Conservation (phyloP, 2,113 vertebrate genomes). For the Lasiurus borealis region DNA sequence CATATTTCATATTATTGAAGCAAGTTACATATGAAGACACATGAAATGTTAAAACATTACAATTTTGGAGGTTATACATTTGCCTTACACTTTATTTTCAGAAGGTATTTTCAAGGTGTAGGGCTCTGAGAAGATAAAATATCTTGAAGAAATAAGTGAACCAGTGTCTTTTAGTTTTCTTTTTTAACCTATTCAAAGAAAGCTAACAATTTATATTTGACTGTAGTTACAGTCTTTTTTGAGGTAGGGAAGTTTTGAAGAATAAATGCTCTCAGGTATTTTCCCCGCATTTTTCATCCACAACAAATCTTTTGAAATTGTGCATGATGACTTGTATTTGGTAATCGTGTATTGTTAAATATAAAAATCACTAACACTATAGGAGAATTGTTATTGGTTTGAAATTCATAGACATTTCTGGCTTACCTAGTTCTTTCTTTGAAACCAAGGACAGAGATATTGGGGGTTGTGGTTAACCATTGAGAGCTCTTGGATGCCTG, state of each 20-base stretch:
- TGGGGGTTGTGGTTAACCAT: not conserved
- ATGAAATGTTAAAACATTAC: conserved; percentile 45
- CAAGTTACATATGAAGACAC: conserved; percentile 1
- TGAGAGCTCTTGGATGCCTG: not conserved
- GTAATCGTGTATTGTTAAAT: conserved; percentile 24
- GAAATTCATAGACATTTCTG: conserved; percentile 18
- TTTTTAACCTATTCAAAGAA: conserved; percentile 32
- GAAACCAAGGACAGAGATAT: not conserved
- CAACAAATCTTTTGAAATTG: not conserved
- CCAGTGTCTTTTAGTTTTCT: not conserved
- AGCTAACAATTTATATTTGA: conserved; percentile 48
- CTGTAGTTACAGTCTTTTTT: conserved; percentile 45
- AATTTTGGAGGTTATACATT: conserved; percentile 25
- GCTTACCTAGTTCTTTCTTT: conserved; percentile 14
- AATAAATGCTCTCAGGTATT: conserved; percentile 28
- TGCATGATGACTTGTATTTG: conserved; percentile 5
- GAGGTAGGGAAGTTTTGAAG: not conserved
- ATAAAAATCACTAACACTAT: conserved; percentile 37
- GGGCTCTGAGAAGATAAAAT: not conserved
- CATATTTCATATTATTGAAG: conserved; percentile 27
- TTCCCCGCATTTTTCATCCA: not conserved
- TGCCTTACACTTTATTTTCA: conserved; percentile 57
- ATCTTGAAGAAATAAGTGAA: conserved; percentile 42
- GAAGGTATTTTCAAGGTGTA: conserved; percentile 39
- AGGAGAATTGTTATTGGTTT: conserved; percentile 38